These are phyloP conservation scores for Helicorthomorpha holstii DNA, from an alignment of 1,140 invertebrate species.

Conservation along the genomic window DNA sequence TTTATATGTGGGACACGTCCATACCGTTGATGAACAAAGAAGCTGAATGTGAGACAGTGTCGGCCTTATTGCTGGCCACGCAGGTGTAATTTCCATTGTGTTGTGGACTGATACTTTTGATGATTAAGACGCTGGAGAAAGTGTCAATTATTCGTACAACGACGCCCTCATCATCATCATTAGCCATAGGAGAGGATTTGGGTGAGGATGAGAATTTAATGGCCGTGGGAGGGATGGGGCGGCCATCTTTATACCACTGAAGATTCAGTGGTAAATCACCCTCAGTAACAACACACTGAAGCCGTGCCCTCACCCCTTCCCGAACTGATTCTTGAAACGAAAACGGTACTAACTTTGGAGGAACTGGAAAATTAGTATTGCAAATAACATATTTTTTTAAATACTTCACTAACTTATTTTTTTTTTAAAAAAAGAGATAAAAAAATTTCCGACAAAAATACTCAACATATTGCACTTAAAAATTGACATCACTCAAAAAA, in stretches of 20 bases:
- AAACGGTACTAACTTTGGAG: constrained; percentile 67
- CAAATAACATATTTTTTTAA: too few relatives aligned
- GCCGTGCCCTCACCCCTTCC: constrained; percentile 12
- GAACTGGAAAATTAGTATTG: constrained; percentile 53
- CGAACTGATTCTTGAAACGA: constrained; percentile 42
- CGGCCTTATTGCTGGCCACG: constrained; percentile 31
- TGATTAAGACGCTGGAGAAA: constrained; percentile 25
- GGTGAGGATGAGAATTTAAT: constrained; percentile 20
- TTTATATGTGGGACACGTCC: not conserved
- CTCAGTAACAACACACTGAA: constrained; percentile 31
- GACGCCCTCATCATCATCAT: constrained; percentile 26
- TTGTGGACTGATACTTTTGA: constrained; percentile 22
- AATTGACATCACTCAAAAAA: too few relatives aligned
- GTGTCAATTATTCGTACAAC: constrained; percentile 36
- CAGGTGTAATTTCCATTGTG: constrained; percentile 41
- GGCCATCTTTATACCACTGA: constrained; percentile 50
- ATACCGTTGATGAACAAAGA: constrained; percentile 34
- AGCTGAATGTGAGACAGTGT: constrained; percentile 29
- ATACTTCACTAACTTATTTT: too few relatives aligned
- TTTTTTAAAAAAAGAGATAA: too few relatives aligned
- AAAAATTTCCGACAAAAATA: too few relatives aligned
- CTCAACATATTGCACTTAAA: too few relatives aligned
- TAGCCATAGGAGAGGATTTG: too few relatives aligned
- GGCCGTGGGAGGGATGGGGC: constrained; percentile 17
- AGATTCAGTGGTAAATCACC: constrained; percentile 57